A percentile compares a stretch with the other conserved stretches of the same genome.
phyloP scores from a whole-genome alignment of 1,140 invertebrate genomes.

The Anthonomus grandis region DNA sequence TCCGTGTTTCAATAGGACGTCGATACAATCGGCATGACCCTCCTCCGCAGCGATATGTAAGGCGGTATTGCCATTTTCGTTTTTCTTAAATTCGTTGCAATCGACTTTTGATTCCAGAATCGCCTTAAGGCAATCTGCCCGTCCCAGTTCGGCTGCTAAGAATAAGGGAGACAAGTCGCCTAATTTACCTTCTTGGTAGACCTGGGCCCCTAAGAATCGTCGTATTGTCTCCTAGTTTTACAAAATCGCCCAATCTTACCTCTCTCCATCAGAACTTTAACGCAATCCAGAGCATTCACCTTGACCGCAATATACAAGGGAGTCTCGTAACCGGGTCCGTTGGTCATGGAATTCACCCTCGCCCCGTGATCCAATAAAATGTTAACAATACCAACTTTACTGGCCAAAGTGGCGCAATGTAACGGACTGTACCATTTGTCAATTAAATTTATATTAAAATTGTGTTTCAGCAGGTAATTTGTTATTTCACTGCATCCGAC shows the following conservation, averaged over 20 bases:
- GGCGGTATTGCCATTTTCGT: conserved; percentile 65
- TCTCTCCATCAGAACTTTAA: conserved; percentile 64
- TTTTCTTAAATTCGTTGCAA: conserved; percentile 59
- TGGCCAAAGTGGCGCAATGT: conserved; percentile 77
- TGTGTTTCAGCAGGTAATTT: conserved; percentile 57
- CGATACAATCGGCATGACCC: conserved; percentile 68
- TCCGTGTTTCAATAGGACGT: conserved; percentile 65
- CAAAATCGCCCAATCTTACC: conserved; percentile 40
- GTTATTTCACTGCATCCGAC: conserved; percentile 66
- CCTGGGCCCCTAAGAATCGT: conserved; percentile 6
- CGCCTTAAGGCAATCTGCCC: conserved; percentile 62
- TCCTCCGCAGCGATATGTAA: conserved; percentile 77
- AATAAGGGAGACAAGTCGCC: conserved; percentile 73
- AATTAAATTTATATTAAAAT: conserved; percentile 62
- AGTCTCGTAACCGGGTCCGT: conserved; percentile 66
- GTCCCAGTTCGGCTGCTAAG: conserved; percentile 69
- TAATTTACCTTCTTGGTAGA: conserved; percentile 32
- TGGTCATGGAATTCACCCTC: conserved; percentile 51
- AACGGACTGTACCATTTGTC: conserved; percentile 68
- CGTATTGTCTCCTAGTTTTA: neutral
- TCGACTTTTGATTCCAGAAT: conserved; percentile 60
- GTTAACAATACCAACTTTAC: conserved; percentile 66
- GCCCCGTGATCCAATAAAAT: conserved; percentile 65
- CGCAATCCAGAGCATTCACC: conserved; percentile 67
- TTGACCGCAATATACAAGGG: conserved; percentile 72